Evolutionary conservation across 2,797 vertebrate species (phyloP).

Genomic region (Phoebastria nigripes): DNA sequence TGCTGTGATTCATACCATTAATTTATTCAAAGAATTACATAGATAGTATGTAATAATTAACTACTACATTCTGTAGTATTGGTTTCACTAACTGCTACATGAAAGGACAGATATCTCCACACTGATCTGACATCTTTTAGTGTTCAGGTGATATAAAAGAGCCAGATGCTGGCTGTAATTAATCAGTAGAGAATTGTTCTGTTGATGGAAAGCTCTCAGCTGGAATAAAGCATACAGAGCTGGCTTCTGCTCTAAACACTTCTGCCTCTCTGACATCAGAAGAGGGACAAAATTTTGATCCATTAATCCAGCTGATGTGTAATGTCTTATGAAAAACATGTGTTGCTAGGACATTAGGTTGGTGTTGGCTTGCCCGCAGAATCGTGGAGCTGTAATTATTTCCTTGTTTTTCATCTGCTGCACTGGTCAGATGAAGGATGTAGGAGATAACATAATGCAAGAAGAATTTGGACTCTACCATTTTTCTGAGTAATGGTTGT

Average conservation of each 20-base stretch:
- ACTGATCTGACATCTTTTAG: not conserved
- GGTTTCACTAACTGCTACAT: not conserved
- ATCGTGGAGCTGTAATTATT: not conserved
- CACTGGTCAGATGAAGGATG: not conserved
- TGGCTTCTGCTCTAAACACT: conserved; percentile 6
- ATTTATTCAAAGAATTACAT: conserved; percentile 5
- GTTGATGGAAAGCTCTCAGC: conserved; percentile 29
- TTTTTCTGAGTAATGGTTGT: not conserved
- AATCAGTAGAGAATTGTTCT: conserved; percentile 1
- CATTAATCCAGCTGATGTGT: not conserved
- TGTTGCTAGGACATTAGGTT: not conserved
- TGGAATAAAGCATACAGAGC: not conserved
- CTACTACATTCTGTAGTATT: not conserved
- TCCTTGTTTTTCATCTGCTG: conserved; percentile 7
- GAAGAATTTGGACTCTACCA: not conserved
- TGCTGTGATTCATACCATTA: conserved; percentile 18
- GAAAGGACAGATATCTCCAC: not conserved
- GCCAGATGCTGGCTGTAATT: conserved; percentile 30
- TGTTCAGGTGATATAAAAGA: conserved; percentile 33
- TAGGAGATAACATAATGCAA: not conserved
- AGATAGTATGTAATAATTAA: not conserved
- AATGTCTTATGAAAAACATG: not conserved
- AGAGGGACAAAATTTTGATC: conserved; percentile 2
- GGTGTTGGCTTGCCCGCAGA: not conserved
- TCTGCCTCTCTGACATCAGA: not conserved